Evolutionary conservation across 2,797 vertebrate species (phyloP).

Genomic region (Gambusia yucatana): DNA sequence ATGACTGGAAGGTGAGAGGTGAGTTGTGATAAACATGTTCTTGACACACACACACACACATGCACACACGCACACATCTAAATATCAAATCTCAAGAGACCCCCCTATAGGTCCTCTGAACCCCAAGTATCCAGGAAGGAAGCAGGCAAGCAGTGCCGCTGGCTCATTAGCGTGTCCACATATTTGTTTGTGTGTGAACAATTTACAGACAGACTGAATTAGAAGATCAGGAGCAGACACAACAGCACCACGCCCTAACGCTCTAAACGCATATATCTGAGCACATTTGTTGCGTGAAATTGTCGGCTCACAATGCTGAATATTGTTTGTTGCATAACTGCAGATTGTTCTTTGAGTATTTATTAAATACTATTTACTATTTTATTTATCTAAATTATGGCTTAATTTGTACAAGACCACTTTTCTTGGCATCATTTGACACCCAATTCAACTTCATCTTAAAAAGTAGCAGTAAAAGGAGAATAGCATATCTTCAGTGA

Average conservation of each 20-base stretch:
- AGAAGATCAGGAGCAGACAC: conserved; percentile 64
- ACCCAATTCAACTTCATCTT: not conserved
- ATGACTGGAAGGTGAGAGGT: conserved; percentile 70
- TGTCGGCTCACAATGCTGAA: conserved; percentile 8
- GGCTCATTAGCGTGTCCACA: conserved; percentile 54
- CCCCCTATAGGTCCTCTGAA: conserved; percentile 49
- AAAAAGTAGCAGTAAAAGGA: not conserved
- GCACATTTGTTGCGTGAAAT: conserved; percentile 6
- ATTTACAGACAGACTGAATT: conserved; percentile 63
- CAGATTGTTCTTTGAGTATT: conserved; percentile 1
- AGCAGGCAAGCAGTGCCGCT: conserved; percentile 60
- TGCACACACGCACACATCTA: conserved; percentile 28
- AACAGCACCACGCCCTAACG: conserved; percentile 49
- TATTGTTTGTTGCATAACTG: not conserved
- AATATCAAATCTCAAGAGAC: conserved; percentile 52
- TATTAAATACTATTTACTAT: not conserved
- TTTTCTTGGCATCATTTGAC: not conserved
- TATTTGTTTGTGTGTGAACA: conserved; percentile 60
- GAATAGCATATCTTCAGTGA: no score
- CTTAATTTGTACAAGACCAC: not conserved
- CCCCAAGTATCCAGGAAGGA: conserved; percentile 65
- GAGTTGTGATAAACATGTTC: conserved; percentile 62
- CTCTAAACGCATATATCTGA: conserved; percentile 58
- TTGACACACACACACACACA: conserved; percentile 30
- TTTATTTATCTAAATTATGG: not conserved